Percentiles rank a stretch among this genome's conserved stretches.
phyloP scores from a whole-genome alignment of 2,113 vertebrate species.

The Chitala chitala region DNA sequence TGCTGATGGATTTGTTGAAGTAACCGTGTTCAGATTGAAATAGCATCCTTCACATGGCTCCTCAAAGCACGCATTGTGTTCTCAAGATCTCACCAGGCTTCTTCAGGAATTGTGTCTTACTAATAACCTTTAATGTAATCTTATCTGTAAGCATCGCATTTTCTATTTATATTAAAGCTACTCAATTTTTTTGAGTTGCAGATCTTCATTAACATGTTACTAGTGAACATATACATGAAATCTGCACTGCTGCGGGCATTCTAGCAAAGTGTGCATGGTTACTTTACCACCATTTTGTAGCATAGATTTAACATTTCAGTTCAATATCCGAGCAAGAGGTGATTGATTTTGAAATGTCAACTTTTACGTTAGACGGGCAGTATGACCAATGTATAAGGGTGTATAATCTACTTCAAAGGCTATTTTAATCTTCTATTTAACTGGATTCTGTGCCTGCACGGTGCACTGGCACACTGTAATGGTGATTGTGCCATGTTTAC shows the following conservation, averaged over 20 bases:
- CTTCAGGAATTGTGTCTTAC: not conserved
- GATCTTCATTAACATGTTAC: not conserved
- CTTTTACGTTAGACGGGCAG: not conserved
- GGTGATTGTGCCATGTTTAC: too few relatives aligned
- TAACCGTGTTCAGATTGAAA: slow-evolving; percentile 48
- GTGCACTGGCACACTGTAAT: too few relatives aligned
- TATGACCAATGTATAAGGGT: not conserved
- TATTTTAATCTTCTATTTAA: not conserved
- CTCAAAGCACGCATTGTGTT: slow-evolving; percentile 41
- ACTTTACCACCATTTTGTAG: not conserved
- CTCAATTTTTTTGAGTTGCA: not conserved
- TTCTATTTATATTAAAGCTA: not conserved
- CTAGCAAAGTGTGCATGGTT: too few relatives aligned
- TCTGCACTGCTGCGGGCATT: not conserved
- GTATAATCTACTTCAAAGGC: not conserved
- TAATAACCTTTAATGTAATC: not conserved
- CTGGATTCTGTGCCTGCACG: not conserved
- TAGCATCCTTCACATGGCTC: slow-evolving; percentile 44
- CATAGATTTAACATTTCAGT: not conserved
- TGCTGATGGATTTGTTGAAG: too few relatives aligned
- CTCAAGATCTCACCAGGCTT: slow-evolving; percentile 29
- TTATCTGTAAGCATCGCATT: slow-evolving; percentile 13
- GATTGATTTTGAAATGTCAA: not conserved
- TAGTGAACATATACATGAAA: not conserved
- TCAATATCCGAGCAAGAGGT: not conserved